Evolutionary conservation across 2,888 invertebrate genomes (phyloP).

Genomic region (Lycocerus yunnanus): DNA sequence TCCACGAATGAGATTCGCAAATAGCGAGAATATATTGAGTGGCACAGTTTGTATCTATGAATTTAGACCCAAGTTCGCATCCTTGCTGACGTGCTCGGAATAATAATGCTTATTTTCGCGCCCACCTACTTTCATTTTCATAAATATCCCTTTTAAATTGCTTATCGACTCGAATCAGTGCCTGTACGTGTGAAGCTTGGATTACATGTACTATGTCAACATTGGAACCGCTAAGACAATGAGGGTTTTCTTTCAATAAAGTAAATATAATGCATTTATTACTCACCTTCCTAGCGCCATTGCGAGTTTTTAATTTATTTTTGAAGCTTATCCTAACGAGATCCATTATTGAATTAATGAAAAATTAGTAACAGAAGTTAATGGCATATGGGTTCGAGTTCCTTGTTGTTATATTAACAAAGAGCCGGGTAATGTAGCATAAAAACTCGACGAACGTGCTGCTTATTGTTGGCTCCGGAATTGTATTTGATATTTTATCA

Average conservation of each 20-base stretch:
- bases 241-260: neutral
- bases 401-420: conserved; percentile 2
- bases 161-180: conserved; percentile 47
- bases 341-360: conserved; percentile 2
- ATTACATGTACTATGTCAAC: conserved; percentile 36
- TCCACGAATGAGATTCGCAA: conserved; percentile 45
- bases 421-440: conserved; percentile 26
- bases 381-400: neutral
- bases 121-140: conserved; percentile 51
- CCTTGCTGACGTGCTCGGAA: conserved; percentile 48
- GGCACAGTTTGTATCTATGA: conserved; percentile 45
- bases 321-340: neutral
- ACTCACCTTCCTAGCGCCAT: neutral
- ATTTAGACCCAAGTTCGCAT: conserved; percentile 39
- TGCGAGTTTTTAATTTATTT: neutral
- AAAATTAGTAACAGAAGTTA: conserved; percentile 15
- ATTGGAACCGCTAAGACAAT: conserved; percentile 16
- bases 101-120: conserved; percentile 43
- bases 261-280: neutral
- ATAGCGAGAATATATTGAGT: conserved; percentile 46
- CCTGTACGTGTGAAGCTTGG: conserved; percentile 36
- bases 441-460: conserved; percentile 24
- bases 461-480: conserved; percentile 25
- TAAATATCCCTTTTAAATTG: conserved; percentile 51
- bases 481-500: conserved; percentile 27